Conservation (phyloP, 1,140 invertebrate species). For the Panagrolaimus sp. region DNA sequence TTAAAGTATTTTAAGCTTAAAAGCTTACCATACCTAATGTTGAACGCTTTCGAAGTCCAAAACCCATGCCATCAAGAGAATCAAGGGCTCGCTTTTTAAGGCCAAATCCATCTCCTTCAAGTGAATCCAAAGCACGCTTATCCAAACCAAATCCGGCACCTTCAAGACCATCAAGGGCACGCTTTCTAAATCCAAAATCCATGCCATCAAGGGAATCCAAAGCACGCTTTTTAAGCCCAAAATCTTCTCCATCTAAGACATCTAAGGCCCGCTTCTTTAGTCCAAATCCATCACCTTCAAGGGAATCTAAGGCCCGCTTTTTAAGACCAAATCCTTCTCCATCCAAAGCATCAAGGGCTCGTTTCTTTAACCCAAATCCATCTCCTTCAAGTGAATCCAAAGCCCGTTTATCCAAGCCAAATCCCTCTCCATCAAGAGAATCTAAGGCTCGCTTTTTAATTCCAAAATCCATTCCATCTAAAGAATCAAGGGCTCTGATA, state of each 20-base stretch:
- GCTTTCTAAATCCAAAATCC: conserved; percentile 21
- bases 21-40: conserved; percentile 4
- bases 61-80: conserved; percentile 7
- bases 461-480: conserved; percentile 17
- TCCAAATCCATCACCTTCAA: conserved; percentile 18
- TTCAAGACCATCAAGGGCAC: conserved; percentile 22
- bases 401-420: conserved; percentile 10
- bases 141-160: conserved; percentile 20
- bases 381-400: background rate
- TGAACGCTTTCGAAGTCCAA: conserved; percentile 17
- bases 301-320: background rate
- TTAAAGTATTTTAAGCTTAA: background rate
- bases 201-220: conserved; percentile 9
- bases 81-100: conserved; percentile 20
- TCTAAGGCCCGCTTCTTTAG: conserved; percentile 9
- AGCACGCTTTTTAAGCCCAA: conserved; percentile 2
- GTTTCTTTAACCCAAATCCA: conserved; percentile 8
- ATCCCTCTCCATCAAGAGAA: conserved; percentile 16
- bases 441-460: conserved; percentile 7
- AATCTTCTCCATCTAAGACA: background rate
- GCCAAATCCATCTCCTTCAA: background rate
- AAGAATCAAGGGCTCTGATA: background rate
- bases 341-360: conserved; percentile 13
- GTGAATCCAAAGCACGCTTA: background rate
- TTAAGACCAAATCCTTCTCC: conserved; percentile 16